Evolutionary conservation across 2,113 vertebrate species (phyloP).

Genomic region (Prionailurus bengalensis): DNA sequence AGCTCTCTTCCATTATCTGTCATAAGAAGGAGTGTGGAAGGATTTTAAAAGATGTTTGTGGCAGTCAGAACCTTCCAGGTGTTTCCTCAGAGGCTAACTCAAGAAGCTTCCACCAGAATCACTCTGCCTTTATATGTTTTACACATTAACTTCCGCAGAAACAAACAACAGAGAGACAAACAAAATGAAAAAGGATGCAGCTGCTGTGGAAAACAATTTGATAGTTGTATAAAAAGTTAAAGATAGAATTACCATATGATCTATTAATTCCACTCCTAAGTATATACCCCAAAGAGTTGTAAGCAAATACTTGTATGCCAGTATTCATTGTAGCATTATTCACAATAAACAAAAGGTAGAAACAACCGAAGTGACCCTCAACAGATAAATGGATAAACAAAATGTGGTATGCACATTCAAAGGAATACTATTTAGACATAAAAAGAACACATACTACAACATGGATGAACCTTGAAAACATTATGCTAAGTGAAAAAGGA

Average conservation of each 20-base stretch:
- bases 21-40: not conserved
- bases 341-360: not conserved
- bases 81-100: not conserved
- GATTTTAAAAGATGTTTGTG: not conserved
- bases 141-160: not conserved
- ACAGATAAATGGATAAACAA: not conserved
- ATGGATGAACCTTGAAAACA: not conserved
- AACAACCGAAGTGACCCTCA: not conserved
- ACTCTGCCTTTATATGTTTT: not conserved
- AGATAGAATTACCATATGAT: not conserved
- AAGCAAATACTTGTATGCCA: not conserved
- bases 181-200: not conserved
- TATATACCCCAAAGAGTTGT: not conserved
- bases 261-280: not conserved
- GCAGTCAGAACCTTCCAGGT: not conserved
- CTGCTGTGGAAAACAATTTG: not conserved
- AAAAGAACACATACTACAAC: not conserved
- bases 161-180: not conserved
- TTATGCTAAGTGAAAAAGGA: not conserved
- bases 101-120: not conserved
- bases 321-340: not conserved
- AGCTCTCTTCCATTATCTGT: not conserved
- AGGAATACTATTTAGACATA: not conserved
- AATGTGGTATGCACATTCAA: not conserved
- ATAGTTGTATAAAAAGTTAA: not conserved